These are phyloP conservation scores for Vanessa atalanta DNA, from an alignment of 1,140 invertebrate species.

Conservation along the genomic window DNA sequence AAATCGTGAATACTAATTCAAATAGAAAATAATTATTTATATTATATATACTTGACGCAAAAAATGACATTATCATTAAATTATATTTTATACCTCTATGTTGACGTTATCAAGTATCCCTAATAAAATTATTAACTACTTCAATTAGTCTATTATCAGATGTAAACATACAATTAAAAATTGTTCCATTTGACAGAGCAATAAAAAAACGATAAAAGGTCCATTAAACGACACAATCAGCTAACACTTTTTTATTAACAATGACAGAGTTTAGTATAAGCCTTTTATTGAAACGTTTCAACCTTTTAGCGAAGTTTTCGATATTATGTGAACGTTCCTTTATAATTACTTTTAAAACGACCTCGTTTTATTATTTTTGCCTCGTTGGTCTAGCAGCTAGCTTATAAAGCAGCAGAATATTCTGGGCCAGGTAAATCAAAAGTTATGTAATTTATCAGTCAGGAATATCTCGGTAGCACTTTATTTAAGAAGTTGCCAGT, in stretches of 20 bases:
- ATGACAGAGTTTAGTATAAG: slow-evolving; percentile 13
- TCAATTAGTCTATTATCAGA: slow-evolving; percentile 7
- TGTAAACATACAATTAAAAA: slow-evolving; percentile 13
- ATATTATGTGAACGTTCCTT: not conserved
- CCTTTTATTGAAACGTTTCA: not conserved
- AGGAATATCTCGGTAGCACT: too few species aligned
- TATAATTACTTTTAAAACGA: not conserved
- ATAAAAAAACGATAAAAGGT: slow-evolving; percentile 19
- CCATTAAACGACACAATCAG: slow-evolving; percentile 22
- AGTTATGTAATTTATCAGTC: too few species aligned
- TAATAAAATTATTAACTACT: not conserved
- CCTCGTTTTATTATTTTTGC: not conserved
- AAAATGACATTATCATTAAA: too few species aligned
- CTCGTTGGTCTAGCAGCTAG: too few species aligned
- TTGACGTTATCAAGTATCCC: not conserved
- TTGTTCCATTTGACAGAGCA: slow-evolving; percentile 14
- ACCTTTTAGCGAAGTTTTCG: not conserved
- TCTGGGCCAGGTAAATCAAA: too few species aligned
- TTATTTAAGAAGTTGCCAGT: too few species aligned
- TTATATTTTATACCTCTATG: too few species aligned
- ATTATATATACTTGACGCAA: too few species aligned
- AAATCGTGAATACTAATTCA: too few species aligned
- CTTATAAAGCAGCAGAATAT: too few species aligned
- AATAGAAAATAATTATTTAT: too few species aligned
- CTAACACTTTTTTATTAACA: slow-evolving; percentile 24